Evolutionary conservation across 2,888 invertebrate genomes (phyloP).

Genomic region (Lycaena phlaeas): DNA sequence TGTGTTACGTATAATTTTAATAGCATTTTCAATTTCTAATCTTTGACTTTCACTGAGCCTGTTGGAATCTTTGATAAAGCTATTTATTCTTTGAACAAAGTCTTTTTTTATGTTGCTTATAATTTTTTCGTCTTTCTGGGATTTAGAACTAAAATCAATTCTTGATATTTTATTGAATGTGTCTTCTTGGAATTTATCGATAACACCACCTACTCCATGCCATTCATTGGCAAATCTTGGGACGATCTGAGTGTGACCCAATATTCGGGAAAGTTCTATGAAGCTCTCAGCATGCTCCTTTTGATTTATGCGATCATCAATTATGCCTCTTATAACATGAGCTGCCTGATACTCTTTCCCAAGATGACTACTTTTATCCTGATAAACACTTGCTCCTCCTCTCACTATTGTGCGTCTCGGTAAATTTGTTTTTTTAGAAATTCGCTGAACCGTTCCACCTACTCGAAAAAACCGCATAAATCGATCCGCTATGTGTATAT

Average conservation of each 20-base stretch:
- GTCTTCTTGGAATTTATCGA: neutral
- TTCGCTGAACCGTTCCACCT: neutral
- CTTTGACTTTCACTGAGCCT: conserved; percentile 4
- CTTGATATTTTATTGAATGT: neutral
- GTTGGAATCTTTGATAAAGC: neutral
- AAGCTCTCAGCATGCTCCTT: neutral
- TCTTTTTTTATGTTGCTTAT: conserved; percentile 2
- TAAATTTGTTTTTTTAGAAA: neutral
- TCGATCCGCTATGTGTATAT: conserved; percentile 2
- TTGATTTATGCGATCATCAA: neutral
- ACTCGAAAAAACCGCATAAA: conserved; percentile 2
- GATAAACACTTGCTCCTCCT: conserved; percentile 4
- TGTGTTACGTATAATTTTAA: neutral
- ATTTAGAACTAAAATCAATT: neutral
- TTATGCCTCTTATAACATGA: neutral
- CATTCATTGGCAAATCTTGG: conserved; percentile 7
- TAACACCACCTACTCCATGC: conserved; percentile 9
- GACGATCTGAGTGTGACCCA: conserved; percentile 9
- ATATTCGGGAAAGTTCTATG: conserved; percentile 2
- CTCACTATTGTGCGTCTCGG: neutral
- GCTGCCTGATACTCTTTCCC: neutral
- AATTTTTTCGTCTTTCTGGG: neutral
- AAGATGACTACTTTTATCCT: conserved; percentile 1
- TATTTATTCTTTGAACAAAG: neutral
- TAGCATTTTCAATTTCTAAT: neutral